phyloP scores from a whole-genome alignment of 2,888 invertebrate species.

The Sympetrum striolatum region DNA sequence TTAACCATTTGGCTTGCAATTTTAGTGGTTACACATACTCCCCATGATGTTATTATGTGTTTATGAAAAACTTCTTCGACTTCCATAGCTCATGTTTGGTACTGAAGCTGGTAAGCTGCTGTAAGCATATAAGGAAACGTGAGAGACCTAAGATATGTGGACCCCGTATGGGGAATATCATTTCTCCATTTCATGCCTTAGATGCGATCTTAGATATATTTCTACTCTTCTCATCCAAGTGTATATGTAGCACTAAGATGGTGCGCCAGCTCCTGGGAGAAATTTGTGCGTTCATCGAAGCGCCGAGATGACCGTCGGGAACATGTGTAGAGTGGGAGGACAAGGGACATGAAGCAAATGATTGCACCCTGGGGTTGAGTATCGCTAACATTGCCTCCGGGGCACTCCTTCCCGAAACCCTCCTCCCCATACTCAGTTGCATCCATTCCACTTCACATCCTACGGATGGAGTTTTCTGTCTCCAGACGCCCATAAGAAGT shows the following conservation, averaged over 20 bases:
- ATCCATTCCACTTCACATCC: neutral
- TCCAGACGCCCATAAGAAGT: neutral
- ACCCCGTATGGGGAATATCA: no score
- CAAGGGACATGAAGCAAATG: slow-evolving; percentile 11
- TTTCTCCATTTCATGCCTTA: no score
- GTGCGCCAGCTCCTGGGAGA: neutral
- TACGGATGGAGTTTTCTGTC: neutral
- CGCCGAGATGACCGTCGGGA: neutral
- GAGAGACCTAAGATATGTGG: no score
- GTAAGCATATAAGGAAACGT: no score
- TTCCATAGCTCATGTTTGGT: no score
- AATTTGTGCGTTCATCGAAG: neutral
- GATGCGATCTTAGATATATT: no score
- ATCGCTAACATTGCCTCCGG: slow-evolving; percentile 27
- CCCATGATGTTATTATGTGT: no score
- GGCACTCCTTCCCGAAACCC: neutral
- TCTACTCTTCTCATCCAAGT: neutral
- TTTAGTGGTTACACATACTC: no score
- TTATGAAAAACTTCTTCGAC: no score
- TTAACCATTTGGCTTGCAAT: no score
- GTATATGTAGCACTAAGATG: neutral
- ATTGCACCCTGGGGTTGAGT: slow-evolving; percentile 6
- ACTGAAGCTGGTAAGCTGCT: no score
- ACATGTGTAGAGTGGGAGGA: neutral
- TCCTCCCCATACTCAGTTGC: neutral